Conservation (phyloP, 1,140 invertebrate genomes). For the Fopius arisanus region DNA sequence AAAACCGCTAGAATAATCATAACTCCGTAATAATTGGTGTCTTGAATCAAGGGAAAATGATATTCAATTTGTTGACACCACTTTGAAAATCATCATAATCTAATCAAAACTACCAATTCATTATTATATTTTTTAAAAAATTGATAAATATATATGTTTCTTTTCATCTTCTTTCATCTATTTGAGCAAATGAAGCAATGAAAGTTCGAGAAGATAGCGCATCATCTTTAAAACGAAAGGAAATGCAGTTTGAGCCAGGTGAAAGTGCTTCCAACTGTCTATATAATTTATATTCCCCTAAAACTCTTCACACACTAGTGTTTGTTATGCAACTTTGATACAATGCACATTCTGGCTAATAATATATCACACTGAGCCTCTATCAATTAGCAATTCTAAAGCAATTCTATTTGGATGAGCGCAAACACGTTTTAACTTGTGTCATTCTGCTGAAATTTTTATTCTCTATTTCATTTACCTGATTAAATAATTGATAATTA, state of each 20-base stretch:
- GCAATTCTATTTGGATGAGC: slow-evolving; percentile 1
- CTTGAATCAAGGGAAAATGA: slow-evolving; percentile 21
- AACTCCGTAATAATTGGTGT: slow-evolving; percentile 54
- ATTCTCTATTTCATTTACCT: neutral
- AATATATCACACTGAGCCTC: slow-evolving; percentile 17
- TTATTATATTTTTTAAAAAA: no score
- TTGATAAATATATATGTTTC: no score
- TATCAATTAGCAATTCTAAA: slow-evolving; percentile 23
- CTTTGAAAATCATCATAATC: neutral
- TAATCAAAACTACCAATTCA: neutral
- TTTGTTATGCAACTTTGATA: slow-evolving; percentile 41
- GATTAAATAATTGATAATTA: no score
- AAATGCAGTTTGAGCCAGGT: slow-evolving; percentile 28
- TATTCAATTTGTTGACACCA: neutral
- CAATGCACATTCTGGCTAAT: slow-evolving; percentile 5
- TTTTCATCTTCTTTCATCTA: neutral
- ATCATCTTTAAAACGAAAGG: slow-evolving; percentile 13
- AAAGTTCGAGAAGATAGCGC: neutral
- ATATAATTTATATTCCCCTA: slow-evolving; percentile 33
- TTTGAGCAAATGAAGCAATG: neutral
- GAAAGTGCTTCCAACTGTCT: slow-evolving; percentile 52
- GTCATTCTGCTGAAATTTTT: no score
- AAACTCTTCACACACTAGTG: slow-evolving; percentile 10
- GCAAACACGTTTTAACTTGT: neutral
- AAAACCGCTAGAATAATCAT: slow-evolving; percentile 62